Evolutionary conservation across 2,797 vertebrate genomes (phyloP).

Genomic region (Benthosema pterotum): DNA sequence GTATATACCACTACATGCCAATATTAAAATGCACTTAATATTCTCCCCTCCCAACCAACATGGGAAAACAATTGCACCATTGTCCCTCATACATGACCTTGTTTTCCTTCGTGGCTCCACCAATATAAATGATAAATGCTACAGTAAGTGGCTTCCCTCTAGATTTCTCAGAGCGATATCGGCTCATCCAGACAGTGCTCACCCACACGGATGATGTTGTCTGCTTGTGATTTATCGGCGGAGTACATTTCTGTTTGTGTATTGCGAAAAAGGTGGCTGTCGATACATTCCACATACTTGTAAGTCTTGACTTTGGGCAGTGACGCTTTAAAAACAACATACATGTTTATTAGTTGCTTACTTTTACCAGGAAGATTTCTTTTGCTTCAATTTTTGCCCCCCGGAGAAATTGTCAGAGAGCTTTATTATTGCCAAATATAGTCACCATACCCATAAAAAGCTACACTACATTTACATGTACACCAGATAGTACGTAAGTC

Average conservation of each 20-base stretch:
- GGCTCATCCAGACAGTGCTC: conserved; percentile 26
- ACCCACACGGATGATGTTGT: conserved; percentile 12
- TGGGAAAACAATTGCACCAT: conserved; percentile 58
- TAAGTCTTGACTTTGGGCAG: too few relatives aligned
- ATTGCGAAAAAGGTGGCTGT: neutral
- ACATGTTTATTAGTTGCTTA: too few relatives aligned
- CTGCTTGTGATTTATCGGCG: neutral
- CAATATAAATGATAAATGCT: conserved; percentile 53
- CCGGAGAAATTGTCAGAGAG: too few relatives aligned
- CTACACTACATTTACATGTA: too few relatives aligned
- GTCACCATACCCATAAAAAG: too few relatives aligned
- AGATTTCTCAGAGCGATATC: conserved; percentile 44
- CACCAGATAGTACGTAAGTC: too few relatives aligned
- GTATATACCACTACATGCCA: conserved; percentile 54
- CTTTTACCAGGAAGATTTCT: too few relatives aligned
- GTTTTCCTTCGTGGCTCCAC: conserved; percentile 50
- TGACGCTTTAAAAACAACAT: too few relatives aligned
- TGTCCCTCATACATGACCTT: conserved; percentile 51
- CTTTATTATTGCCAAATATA: too few relatives aligned
- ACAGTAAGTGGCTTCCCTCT: conserved; percentile 54
- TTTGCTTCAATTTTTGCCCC: too few relatives aligned
- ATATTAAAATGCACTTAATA: conserved; percentile 67
- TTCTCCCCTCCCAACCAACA: conserved; percentile 33
- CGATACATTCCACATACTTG: neutral
- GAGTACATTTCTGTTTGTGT: neutral